Evolutionary conservation across 2,113 vertebrate species (phyloP).

Genomic region (Amphilophus citrinellus): DNA sequence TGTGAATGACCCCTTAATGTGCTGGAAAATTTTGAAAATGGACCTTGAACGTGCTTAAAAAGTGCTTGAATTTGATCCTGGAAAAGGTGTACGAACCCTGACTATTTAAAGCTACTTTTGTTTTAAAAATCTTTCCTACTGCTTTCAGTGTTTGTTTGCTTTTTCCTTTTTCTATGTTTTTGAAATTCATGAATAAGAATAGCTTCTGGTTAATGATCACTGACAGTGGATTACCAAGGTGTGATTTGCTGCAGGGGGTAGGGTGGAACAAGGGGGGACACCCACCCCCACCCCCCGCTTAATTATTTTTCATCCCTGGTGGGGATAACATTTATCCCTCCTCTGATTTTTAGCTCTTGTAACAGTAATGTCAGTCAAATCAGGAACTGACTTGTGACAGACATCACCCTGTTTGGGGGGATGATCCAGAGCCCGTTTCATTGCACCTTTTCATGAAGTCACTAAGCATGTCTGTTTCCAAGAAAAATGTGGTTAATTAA

Average conservation of each 20-base stretch:
- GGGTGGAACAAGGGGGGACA: no score
- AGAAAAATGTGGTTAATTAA: background rate
- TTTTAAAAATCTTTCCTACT: background rate
- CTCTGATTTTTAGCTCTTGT: background rate
- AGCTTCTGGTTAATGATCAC: background rate
- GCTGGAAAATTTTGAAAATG: no score
- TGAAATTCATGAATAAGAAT: background rate
- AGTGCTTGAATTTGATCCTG: no score
- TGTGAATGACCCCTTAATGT: no score
- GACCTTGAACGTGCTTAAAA: no score
- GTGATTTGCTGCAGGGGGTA: background rate
- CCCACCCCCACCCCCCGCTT: background rate
- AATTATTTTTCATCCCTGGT: background rate
- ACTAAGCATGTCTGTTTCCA: background rate
- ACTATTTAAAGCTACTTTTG: background rate
- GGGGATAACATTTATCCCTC: background rate
- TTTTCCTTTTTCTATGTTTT: background rate
- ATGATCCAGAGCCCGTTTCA: background rate
- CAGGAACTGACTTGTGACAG: background rate
- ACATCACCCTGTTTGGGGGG: background rate
- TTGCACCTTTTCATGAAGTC: background rate
- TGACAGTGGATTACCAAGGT: background rate
- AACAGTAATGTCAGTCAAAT: background rate
- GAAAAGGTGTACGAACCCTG: no score
- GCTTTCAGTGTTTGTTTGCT: background rate